Conservation (phyloP, 2,888 invertebrate species). For the Isoperla grammatica region DNA sequence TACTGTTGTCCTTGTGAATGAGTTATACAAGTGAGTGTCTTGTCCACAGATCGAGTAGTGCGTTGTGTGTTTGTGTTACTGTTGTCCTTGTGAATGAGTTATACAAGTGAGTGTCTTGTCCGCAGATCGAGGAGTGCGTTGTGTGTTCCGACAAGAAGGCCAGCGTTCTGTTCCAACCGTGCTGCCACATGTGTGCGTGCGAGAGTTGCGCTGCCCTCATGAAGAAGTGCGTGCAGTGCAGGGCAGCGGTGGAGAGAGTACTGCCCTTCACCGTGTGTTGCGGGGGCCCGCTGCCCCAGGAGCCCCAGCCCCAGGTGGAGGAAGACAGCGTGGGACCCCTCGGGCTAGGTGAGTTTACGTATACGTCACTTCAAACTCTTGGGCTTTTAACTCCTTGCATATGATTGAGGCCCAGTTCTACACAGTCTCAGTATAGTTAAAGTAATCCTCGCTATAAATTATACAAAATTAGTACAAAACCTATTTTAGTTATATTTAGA, state of each 20-base stretch:
- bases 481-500: too few species aligned
- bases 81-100: too few species aligned
- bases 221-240: slow-evolving; percentile 96
- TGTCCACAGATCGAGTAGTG: background rate
- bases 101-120: too few species aligned
- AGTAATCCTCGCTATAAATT: too few species aligned
- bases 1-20: too few species aligned
- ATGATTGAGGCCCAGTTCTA: too few species aligned
- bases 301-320: slow-evolving; percentile 47
- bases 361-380: too few species aligned
- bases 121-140: slow-evolving; percentile 88
- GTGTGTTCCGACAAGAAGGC: slow-evolving; percentile 94
- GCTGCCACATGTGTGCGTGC: slow-evolving; percentile 92
- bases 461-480: too few species aligned
- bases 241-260: slow-evolving; percentile 75
- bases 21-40: too few species aligned
- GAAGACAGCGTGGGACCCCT: slow-evolving; percentile 39
- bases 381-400: too few species aligned
- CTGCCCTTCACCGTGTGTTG: slow-evolving; percentile 54
- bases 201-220: slow-evolving; percentile 86
- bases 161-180: slow-evolving; percentile 87
- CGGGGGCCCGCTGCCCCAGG: slow-evolving; percentile 42
- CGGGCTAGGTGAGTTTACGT: too few species aligned
- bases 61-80: background rate
- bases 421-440: too few species aligned